Evolutionary conservation across 2,113 vertebrate species (phyloP), one percentile per base, ranked within the genome.

Genomic region (Coryphaenoides rupestris): DNA sequence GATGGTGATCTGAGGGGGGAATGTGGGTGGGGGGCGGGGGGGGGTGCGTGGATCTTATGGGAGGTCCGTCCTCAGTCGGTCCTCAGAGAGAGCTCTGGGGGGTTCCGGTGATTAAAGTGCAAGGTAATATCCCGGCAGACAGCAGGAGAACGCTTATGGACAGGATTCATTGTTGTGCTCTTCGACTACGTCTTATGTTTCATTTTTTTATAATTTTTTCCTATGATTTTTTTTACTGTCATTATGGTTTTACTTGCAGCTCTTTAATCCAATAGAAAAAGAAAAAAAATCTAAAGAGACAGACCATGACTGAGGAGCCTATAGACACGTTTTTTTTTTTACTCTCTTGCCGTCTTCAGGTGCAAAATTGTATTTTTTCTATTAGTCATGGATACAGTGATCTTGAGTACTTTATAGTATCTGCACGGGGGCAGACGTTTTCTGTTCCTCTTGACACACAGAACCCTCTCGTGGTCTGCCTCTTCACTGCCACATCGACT

Each of bases 281-380:
- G 33, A 40, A 40, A 33, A 33, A 40, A 40, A 1, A 9, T 40
- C 33, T 9, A 40, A 40, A 40, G 33, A 40, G 33, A 10, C n/a
- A n/a, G 33, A 12, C 5, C 33, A 12, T 40, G 5, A 7, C 33
- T 40, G 33, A 40, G 9, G 33, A 40, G 33, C 33, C 9, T 40
- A 40, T 40, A 40, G 33, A 40, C 33, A 40, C 33, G 9, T 40
- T 40, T 40, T n/a, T n/a, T n/a, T 77, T 55, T 84, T 86, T 76
- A 77, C 58, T 65, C 57, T 33, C 61, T 46, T 73, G 67, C 66
- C 78, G 58, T 24, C 70, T 73, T 82, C 66, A 68, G 70, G 28
- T n/a, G n/a, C 71, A 72, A 76, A 79, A 84, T 81, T 23, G 71
- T n/a, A n/a, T 78, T 83, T 76, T 79, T 85, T 73, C 81, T 71